Evolutionary conservation across 2,113 vertebrate species (phyloP).

Genomic region (Natator depressus): DNA sequence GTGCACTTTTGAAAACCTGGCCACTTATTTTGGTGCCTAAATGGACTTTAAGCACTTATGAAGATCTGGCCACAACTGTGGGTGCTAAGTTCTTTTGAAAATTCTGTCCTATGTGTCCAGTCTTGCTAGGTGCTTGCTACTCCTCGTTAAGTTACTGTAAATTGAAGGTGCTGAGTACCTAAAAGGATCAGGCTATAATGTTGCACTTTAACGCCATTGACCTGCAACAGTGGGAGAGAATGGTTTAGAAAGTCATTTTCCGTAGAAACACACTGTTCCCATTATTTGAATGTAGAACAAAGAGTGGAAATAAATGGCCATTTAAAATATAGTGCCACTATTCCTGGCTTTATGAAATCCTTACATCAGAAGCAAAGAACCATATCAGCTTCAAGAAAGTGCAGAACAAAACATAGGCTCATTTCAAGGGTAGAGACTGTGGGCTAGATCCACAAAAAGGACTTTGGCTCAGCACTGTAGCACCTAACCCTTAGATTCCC

Average conservation of each 20-base stretch:
- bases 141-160: not conserved
- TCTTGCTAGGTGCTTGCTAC: not conserved
- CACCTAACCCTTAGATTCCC: not conserved
- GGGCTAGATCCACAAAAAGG: not conserved
- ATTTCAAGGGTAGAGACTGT: not conserved
- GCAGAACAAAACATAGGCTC: not conserved
- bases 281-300: not conserved
- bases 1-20: not conserved
- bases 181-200: not conserved
- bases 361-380: not conserved
- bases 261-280: not conserved
- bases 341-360: not conserved
- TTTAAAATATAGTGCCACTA: not conserved
- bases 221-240: not conserved
- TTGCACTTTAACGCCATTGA: not conserved
- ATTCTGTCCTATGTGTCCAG: not conserved
- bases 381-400: not conserved
- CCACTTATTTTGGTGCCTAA: not conserved
- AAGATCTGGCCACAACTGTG: not conserved
- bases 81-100: not conserved
- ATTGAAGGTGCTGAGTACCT: not conserved
- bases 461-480: not conserved
- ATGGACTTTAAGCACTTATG: not conserved
- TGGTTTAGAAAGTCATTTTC: not conserved
- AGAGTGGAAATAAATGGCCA: not conserved